Percentiles rank a stretch among this genome's conserved stretches.
These are phyloP conservation scores for Orussus abietinus DNA, from an alignment of 1,140 invertebrate genomes.

Conservation along the genomic window DNA sequence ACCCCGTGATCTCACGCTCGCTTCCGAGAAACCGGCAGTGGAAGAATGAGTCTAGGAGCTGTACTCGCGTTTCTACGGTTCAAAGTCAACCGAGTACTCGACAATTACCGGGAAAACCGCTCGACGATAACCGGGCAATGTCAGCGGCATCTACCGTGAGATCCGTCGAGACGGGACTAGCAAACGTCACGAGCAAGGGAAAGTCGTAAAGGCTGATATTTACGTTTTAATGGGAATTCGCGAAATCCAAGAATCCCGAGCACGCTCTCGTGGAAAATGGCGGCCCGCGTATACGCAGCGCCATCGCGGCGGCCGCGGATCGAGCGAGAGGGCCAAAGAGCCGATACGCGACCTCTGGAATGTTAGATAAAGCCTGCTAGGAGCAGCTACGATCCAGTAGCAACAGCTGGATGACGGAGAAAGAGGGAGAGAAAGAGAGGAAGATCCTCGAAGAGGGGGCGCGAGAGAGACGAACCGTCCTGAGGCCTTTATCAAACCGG, in stretches of 20 bases:
- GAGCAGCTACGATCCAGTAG: constrained; percentile 15
- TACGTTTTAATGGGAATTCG: too few relatives aligned
- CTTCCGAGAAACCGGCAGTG: too few relatives aligned
- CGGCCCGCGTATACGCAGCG: constrained; percentile 21
- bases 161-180: not conserved
- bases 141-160: too few relatives aligned
- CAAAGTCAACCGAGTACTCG: too few relatives aligned
- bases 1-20: too few relatives aligned
- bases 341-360: constrained; percentile 44
- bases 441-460: constrained; percentile 3
- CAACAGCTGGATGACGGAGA: constrained; percentile 8
- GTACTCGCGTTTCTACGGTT: too few relatives aligned
- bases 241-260: too few relatives aligned
- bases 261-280: too few relatives aligned
- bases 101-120: too few relatives aligned
- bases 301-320: constrained; percentile 18
- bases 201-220: too few relatives aligned
- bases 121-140: too few relatives aligned
- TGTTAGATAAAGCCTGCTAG: constrained; percentile 42
- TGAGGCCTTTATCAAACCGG: constrained; percentile 11
- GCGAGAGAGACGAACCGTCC: constrained; percentile 8
- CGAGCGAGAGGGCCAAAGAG: constrained; percentile 20
- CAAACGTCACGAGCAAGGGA: constrained; percentile 10
- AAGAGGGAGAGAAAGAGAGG: constrained; percentile 6
- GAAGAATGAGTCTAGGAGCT: too few relatives aligned